These are phyloP conservation scores for Orthonyx spaldingii DNA, from an alignment of 2,113 vertebrate genomes.

Conservation along the genomic window DNA sequence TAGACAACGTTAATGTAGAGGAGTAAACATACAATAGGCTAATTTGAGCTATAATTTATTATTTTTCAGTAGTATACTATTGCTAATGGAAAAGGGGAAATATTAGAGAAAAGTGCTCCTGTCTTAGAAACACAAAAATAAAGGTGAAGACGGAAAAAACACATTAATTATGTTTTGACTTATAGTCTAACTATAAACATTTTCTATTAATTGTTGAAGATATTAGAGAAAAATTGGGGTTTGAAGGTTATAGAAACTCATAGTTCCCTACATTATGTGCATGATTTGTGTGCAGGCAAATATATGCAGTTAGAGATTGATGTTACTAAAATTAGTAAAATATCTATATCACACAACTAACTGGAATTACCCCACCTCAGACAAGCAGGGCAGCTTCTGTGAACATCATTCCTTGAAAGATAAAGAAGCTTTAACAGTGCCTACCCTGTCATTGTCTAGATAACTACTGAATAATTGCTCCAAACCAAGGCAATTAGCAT, in stretches of 20 bases:
- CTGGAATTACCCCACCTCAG: background rate
- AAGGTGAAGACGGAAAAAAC: background rate
- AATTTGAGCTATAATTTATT: background rate
- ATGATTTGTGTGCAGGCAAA: background rate
- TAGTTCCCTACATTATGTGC: rapidly evolving
- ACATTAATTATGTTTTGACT: background rate
- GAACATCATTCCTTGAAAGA: background rate
- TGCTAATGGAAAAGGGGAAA: background rate
- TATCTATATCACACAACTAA: background rate
- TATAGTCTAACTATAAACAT: background rate
- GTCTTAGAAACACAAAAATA: background rate
- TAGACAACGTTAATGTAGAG: background rate
- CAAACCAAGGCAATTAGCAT: conserved; percentile 43
- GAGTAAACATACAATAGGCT: background rate
- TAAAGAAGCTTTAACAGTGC: background rate
- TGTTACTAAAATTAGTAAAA: background rate
- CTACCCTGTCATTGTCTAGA: background rate
- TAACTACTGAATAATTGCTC: conserved; percentile 42
- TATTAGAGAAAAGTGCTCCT: background rate
- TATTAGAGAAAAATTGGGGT: background rate
- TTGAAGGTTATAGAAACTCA: background rate
- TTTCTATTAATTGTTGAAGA: background rate
- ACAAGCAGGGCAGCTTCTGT: background rate
- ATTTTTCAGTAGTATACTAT: background rate
- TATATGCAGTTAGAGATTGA: background rate